Evolutionary conservation across 2,888 invertebrate genomes (phyloP).

Genomic region (Argyresthia albistria): DNA sequence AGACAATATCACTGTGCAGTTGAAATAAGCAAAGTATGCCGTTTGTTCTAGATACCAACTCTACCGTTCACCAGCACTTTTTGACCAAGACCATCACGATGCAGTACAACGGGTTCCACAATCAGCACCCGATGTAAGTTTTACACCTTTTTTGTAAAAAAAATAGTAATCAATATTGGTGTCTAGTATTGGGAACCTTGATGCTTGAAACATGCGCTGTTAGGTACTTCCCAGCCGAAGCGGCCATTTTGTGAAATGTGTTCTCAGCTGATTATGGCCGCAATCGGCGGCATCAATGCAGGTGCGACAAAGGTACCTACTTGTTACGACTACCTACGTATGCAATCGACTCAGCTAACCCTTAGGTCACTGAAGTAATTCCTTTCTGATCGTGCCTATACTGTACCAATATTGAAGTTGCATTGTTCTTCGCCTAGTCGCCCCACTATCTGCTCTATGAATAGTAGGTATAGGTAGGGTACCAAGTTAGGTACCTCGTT

Average conservation of each 20-base stretch:
- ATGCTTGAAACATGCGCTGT: not conserved
- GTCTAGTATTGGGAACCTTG: too few species aligned
- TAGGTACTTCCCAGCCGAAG: constrained; percentile 16
- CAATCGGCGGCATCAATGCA: not conserved
- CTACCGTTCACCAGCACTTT: constrained; percentile 40
- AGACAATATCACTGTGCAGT: not conserved
- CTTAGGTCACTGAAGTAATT: too few species aligned
- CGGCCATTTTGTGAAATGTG: constrained; percentile 68
- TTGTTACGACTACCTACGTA: too few species aligned
- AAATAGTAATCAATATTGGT: too few species aligned
- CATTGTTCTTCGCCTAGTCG: too few species aligned
- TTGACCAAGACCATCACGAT: constrained; percentile 31
- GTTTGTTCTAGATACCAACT: constrained; percentile 53
- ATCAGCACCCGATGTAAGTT: constrained; percentile 66
- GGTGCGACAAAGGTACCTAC: not conserved
- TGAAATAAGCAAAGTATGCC: not conserved
- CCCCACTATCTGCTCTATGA: too few species aligned
- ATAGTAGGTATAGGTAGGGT: too few species aligned
- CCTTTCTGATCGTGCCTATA: too few species aligned
- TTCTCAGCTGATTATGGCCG: constrained; percentile 38
- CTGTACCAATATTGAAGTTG: too few species aligned
- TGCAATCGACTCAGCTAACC: too few species aligned
- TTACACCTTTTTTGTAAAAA: not conserved
- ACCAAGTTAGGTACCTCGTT: too few species aligned
- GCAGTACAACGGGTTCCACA: constrained; percentile 69